These are phyloP conservation scores for Taphrorychus bicolor DNA, from an alignment of 2,888 invertebrate genomes.

Conservation along the genomic window DNA sequence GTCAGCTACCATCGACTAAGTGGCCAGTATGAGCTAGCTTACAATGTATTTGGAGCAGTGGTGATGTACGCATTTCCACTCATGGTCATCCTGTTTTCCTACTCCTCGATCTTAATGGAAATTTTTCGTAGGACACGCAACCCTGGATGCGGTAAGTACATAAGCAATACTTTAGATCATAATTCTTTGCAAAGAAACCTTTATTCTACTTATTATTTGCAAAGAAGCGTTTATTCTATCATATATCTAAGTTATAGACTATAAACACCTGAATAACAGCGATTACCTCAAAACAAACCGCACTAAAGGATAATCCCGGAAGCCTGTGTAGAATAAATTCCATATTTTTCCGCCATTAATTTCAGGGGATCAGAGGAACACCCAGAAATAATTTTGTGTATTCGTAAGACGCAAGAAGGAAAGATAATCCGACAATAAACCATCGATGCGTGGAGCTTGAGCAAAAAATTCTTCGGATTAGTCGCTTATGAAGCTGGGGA, in stretches of 20 bases:
- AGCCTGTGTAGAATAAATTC: background rate
- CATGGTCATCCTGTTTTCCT: slow-evolving; percentile 85
- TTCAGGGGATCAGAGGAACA: background rate
- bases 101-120: slow-evolving; percentile 85
- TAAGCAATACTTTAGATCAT: too few relatives aligned
- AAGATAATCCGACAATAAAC: background rate
- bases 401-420: background rate
- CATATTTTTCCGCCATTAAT: background rate
- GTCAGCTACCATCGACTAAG: slow-evolving; percentile 85
- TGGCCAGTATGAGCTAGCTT: slow-evolving; percentile 75
- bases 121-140: slow-evolving; percentile 78
- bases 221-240: too few relatives aligned
- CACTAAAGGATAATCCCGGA: background rate
- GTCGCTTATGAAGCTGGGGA: background rate
- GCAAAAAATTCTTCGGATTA: background rate
- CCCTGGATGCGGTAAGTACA: slow-evolving; percentile 63
- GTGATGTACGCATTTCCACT: slow-evolving; percentile 89
- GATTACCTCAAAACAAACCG: background rate
- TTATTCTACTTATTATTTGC: too few relatives aligned
- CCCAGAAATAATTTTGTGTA: background rate
- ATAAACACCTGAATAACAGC: too few relatives aligned
- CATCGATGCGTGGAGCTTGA: background rate
- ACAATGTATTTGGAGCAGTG: slow-evolving; percentile 83
- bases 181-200: too few relatives aligned
- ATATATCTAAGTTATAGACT: too few relatives aligned